Percentiles rank a stretch among this genome's conserved stretches.
Conservation (phyloP, 92 coral and sea anemone genomes). For the Heliopora coerulea region DNA sequence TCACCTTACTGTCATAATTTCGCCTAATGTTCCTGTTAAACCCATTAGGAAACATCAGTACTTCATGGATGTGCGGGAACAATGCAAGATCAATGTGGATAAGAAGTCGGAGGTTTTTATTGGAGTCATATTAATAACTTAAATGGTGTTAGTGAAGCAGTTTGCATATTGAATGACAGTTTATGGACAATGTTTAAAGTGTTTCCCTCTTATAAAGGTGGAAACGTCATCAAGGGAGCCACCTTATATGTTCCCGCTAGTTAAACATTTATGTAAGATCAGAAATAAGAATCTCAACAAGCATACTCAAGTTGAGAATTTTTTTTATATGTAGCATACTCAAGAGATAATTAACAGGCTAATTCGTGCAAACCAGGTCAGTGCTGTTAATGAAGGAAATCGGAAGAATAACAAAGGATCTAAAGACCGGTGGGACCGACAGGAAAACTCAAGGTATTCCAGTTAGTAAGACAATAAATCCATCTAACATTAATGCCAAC, state of each 20-base stretch:
- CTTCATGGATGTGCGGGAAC: constrained; percentile 60
- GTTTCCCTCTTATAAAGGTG: constrained; percentile 53
- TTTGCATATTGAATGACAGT: constrained; percentile 40
- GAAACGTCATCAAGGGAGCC: constrained; percentile 55
- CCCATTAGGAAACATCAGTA: constrained; percentile 51
- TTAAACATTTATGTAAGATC: constrained; percentile 54
- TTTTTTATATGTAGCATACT: too few relatives aligned
- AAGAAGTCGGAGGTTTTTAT: constrained; percentile 43
- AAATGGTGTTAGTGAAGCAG: constrained; percentile 38
- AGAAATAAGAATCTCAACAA: constrained; percentile 44
- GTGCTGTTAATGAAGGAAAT: constrained; percentile 47
- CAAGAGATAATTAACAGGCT: constrained; percentile 51
- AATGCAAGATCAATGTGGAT: constrained; percentile 53
- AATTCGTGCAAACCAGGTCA: constrained; percentile 49
- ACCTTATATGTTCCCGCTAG: constrained; percentile 55
- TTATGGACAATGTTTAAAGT: constrained; percentile 41
- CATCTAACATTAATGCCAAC: constrained; percentile 42
- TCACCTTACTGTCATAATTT: constrained; percentile 52
- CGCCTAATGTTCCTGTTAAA: constrained; percentile 41
- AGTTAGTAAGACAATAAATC: constrained; percentile 41
- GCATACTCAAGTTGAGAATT: constrained; percentile 5
- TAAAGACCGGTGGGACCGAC: constrained; percentile 62
- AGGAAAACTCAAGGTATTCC: constrained; percentile 38
- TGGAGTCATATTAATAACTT: constrained; percentile 46
- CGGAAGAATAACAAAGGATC: constrained; percentile 42